phyloP scores from a whole-genome alignment of 2,113 vertebrate genomes.

The Myotis lucifugus region DNA sequence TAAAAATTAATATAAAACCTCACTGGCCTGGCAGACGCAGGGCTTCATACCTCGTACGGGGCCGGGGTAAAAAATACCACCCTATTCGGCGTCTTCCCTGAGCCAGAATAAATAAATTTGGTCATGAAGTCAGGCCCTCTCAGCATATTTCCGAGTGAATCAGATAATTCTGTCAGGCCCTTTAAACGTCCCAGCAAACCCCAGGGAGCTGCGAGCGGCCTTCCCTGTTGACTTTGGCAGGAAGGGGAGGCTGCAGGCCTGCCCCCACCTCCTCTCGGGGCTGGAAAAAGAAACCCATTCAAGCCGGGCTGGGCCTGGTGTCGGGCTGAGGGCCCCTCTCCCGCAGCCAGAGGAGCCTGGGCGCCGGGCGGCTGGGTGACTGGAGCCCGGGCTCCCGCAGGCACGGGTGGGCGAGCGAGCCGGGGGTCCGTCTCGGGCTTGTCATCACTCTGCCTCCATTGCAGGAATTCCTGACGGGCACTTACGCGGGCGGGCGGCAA shows the following conservation, averaged over 20 bases:
- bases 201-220: slow-evolving; percentile 92
- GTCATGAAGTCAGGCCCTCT: slow-evolving; percentile 96
- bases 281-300: slow-evolving; percentile 82
- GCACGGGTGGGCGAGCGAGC: slow-evolving; percentile 34
- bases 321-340: slow-evolving; percentile 88
- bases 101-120: slow-evolving; percentile 97
- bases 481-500: slow-evolving; percentile 47
- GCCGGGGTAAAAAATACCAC: slow-evolving; percentile 55
- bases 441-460: slow-evolving; percentile 78
- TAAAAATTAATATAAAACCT: slow-evolving; percentile 75
- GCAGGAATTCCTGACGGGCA: slow-evolving; percentile 69
- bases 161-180: slow-evolving; percentile 98
- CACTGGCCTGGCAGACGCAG: slow-evolving; percentile 67
- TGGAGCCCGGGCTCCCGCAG: slow-evolving; percentile 66
- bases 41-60: slow-evolving; percentile 53
- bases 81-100: slow-evolving; percentile 53
- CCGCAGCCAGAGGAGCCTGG: slow-evolving; percentile 77
- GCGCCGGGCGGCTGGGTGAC: slow-evolving; percentile 71
- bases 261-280: slow-evolving; percentile 74
- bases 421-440: slow-evolving; percentile 73
- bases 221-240: slow-evolving; percentile 95
- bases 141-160: slow-evolving; percentile 92
- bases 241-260: slow-evolving; percentile 79
- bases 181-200: slow-evolving; percentile 94
- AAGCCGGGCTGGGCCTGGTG: slow-evolving; percentile 88